Percentiles rank a stretch among this genome's conserved stretches.
Conservation (phyloP, 2,113 vertebrate genomes). For the Grantiella picta region DNA sequence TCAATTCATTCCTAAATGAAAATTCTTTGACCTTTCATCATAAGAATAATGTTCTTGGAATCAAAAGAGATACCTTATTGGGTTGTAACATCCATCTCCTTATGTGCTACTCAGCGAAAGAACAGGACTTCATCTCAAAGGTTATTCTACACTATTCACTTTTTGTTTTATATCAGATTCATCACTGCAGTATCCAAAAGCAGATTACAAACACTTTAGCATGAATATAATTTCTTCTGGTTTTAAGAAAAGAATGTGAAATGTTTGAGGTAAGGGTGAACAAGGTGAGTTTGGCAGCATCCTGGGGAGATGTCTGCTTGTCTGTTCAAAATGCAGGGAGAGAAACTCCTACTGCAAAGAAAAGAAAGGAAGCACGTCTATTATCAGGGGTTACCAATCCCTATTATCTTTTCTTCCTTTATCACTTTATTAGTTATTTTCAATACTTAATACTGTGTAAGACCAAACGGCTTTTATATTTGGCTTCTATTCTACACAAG, state of each 20-base stretch:
- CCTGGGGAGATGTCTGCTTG: neutral
- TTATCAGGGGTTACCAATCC: neutral
- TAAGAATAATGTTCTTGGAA: neutral
- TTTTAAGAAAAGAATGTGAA: neutral
- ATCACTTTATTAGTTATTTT: neutral
- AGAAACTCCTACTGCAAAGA: neutral
- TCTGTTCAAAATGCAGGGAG: neutral
- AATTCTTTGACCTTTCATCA: neutral
- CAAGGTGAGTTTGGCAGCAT: neutral
- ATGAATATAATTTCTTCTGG: neutral
- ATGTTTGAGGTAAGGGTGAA: neutral
- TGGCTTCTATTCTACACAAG: neutral
- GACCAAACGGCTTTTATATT: neutral
- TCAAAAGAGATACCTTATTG: neutral
- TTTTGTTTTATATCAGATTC: neutral
- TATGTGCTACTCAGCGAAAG: neutral
- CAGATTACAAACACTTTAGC: neutral
- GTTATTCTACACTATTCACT: neutral
- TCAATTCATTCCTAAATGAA: neutral
- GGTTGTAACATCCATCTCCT: neutral
- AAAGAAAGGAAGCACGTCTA: neutral
- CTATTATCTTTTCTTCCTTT: neutral
- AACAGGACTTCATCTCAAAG: neutral
- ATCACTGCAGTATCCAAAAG: neutral
- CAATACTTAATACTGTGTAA: neutral